These are phyloP conservation scores for Sialis fuliginosa DNA, from an alignment of 2,888 invertebrate genomes.

Conservation along the genomic window DNA sequence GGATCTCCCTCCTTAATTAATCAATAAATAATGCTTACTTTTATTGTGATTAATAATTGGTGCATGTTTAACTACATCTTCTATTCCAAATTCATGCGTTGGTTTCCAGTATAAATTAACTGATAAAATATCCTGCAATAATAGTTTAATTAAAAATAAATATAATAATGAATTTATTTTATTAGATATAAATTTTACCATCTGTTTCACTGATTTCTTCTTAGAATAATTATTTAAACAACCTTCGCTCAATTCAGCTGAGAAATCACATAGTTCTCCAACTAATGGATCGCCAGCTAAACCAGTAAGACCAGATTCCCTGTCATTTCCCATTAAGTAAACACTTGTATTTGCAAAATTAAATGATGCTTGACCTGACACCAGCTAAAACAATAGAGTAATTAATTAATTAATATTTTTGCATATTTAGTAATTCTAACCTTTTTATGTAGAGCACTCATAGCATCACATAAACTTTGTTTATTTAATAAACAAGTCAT, in stretches of 20 bases:
- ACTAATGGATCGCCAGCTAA: slow-evolving; percentile 32
- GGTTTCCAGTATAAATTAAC: slow-evolving; percentile 42
- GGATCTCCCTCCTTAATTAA: too few species aligned
- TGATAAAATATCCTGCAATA: slow-evolving; percentile 37
- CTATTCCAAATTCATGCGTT: slow-evolving; percentile 36
- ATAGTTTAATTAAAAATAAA: not conserved
- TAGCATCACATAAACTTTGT: slow-evolving; percentile 38
- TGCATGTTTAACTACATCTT: slow-evolving; percentile 24
- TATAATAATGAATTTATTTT: not conserved
- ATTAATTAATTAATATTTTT: not conserved
- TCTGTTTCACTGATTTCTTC: slow-evolving; percentile 13
- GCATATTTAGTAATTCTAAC: slow-evolving; percentile 18
- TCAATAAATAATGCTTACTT: slow-evolving; percentile 29
- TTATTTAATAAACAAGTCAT: slow-evolving; percentile 42
- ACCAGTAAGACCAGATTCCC: slow-evolving; percentile 35
- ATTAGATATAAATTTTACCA: slow-evolving; percentile 9
- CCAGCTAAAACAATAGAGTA: slow-evolving; percentile 28
- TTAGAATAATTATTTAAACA: slow-evolving; percentile 11
- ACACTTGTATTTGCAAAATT: slow-evolving; percentile 43
- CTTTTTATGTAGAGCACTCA: slow-evolving; percentile 45
- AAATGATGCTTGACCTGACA: slow-evolving; percentile 56
- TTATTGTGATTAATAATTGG: slow-evolving; percentile 44
- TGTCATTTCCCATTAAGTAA: slow-evolving; percentile 44
- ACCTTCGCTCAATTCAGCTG: slow-evolving; percentile 14
- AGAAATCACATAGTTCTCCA: slow-evolving; percentile 24